These are phyloP conservation scores for Pyxicephalus adspersus DNA, from an alignment of 2,113 vertebrate species.

Conservation along the genomic window DNA sequence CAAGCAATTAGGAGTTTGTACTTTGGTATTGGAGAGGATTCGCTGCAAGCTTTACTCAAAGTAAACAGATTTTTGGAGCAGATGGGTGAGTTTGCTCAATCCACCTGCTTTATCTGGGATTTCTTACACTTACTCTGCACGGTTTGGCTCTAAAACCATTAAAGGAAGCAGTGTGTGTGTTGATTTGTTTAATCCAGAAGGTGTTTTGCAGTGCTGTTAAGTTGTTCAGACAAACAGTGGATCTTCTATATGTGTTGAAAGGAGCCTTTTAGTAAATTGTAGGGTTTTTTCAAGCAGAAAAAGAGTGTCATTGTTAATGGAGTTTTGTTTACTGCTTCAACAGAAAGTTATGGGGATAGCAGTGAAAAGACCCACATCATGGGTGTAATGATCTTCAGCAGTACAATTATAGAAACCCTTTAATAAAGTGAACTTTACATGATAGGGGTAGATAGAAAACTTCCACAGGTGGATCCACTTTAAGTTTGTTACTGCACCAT, in stretches of 20 bases:
- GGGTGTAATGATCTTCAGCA: neutral
- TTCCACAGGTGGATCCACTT: neutral
- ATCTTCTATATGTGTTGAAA: neutral
- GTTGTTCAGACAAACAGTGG: neutral
- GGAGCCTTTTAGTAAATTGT: neutral
- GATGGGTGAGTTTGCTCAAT: neutral
- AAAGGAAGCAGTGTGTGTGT: slow-evolving; percentile 10
- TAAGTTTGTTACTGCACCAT: too few relatives aligned
- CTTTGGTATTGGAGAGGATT: neutral
- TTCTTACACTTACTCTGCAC: neutral
- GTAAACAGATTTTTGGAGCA: neutral
- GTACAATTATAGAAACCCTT: neutral
- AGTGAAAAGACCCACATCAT: neutral
- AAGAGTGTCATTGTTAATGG: slow-evolving; percentile 34
- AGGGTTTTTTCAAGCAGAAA: neutral
- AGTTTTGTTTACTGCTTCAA: slow-evolving; percentile 21
- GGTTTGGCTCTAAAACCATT: neutral
- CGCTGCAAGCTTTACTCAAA: neutral
- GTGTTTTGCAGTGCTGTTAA: slow-evolving; percentile 4
- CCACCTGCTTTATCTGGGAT: neutral
- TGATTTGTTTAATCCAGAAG: slow-evolving; percentile 19
- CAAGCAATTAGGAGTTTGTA: too few relatives aligned
- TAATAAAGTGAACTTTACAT: too few relatives aligned
- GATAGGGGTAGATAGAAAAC: neutral
- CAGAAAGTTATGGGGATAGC: neutral